A percentile compares a stretch with the other conserved stretches of the same genome.
Evolutionary conservation across 2,797 vertebrate genomes (phyloP).

Genomic region (Neopelma chrysocephalum): DNA sequence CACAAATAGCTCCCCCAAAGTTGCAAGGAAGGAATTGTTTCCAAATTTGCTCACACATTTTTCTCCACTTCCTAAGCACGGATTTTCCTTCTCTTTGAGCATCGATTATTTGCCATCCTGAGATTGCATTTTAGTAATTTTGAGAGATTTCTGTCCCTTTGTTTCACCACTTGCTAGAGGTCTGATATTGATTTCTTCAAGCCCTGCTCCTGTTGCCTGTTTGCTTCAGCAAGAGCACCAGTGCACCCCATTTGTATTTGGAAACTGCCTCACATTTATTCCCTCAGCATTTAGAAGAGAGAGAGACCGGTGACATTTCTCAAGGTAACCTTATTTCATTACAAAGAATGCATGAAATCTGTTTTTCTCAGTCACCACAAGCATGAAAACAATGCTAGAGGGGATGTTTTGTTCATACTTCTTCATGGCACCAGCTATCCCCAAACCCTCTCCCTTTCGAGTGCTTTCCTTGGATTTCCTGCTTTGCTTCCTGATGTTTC

Average conservation of each 20-base stretch:
- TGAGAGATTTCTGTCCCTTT: background rate
- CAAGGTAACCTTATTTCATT: background rate
- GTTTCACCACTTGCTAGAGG: background rate
- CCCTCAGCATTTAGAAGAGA: background rate
- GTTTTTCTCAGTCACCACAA: background rate
- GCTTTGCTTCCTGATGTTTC: background rate
- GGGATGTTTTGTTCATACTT: background rate
- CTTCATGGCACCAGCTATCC: background rate
- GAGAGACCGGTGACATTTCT: background rate
- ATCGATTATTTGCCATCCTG: background rate
- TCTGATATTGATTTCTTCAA: accelerated
- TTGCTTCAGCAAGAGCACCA: background rate
- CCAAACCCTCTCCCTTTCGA: background rate
- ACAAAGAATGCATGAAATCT: background rate
- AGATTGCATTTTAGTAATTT: background rate
- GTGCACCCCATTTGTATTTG: background rate
- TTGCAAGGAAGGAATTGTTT: background rate
- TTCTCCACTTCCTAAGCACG: background rate
- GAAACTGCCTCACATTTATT: background rate
- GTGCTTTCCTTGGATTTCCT: slow-evolving; percentile 1
- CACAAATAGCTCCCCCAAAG: background rate
- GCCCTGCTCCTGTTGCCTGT: background rate
- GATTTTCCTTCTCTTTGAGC: background rate
- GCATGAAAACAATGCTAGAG: background rate
- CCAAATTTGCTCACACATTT: background rate